Percentiles rank a stretch among this genome's conserved stretches.
phyloP scores from a whole-genome alignment of 1,140 invertebrate genomes.

The Dendroctonus ponderosae region DNA sequence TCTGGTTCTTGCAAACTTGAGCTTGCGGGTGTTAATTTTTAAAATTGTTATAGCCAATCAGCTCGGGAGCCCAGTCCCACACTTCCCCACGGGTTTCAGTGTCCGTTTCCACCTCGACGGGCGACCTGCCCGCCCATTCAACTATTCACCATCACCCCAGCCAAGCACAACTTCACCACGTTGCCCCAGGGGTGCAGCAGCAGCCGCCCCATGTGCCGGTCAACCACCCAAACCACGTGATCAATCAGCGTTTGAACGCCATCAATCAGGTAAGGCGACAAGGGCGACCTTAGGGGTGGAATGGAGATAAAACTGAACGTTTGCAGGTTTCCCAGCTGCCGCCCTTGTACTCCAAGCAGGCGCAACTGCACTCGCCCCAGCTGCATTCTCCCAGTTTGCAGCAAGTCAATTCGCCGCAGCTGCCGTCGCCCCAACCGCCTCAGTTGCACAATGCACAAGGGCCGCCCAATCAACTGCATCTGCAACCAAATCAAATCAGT shows the following conservation, averaged over 20 bases:
- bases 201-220: conserved; percentile 3
- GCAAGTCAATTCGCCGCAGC: conserved; percentile 16
- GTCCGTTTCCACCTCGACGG: conserved; percentile 33
- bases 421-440: conserved; percentile 19
- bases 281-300: not conserved
- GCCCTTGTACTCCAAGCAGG: conserved; percentile 16
- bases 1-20: too few relatives aligned
- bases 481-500: not conserved
- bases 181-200: not conserved
- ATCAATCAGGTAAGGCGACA: conserved; percentile 18
- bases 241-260: conserved; percentile 26
- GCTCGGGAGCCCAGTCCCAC: conserved; percentile 28
- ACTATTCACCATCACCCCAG: conserved; percentile 29
- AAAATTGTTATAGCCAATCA: conserved; percentile 29
- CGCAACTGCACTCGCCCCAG: conserved; percentile 20
- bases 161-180: conserved; percentile 21
- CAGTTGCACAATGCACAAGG: conserved; percentile 10
- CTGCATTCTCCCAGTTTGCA: conserved; percentile 23
- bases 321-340: conserved; percentile 24
- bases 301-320: not conserved
- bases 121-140: conserved; percentile 11
- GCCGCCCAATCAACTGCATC: conserved; percentile 1
- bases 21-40: too few relatives aligned
- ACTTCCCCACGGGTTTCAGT: conserved; percentile 32
- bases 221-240: conserved; percentile 28